phyloP scores from a whole-genome alignment of 1,140 invertebrate species.

The Diplogasteroides magnus region DNA sequence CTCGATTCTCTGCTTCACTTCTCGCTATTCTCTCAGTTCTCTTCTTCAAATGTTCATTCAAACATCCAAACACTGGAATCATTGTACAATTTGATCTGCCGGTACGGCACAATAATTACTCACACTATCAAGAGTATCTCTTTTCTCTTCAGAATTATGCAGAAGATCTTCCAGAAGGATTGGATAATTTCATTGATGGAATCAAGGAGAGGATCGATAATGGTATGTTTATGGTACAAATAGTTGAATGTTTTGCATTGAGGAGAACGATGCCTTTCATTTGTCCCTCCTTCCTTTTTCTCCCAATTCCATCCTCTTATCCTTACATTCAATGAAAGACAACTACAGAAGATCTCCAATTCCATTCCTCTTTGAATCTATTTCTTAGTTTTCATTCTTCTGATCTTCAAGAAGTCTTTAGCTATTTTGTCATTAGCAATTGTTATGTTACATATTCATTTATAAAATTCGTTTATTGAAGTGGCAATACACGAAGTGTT shows the following conservation, averaged over 20 bases:
- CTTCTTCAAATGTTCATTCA: conserved; percentile 10
- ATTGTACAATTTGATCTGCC: neutral
- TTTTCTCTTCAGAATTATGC: neutral
- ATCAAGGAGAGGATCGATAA: neutral
- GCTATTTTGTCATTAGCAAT: too few species aligned
- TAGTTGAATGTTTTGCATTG: neutral
- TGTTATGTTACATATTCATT: too few species aligned
- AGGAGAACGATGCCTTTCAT: neutral
- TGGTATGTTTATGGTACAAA: neutral
- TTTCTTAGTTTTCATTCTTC: too few species aligned
- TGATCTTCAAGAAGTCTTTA: too few species aligned
- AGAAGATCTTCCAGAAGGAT: neutral
- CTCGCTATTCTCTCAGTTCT: conserved; percentile 14
- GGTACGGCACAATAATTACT: neutral
- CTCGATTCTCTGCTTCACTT: conserved; percentile 16
- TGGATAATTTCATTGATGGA: neutral
- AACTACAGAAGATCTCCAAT: neutral
- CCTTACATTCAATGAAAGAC: neutral
- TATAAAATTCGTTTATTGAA: too few species aligned
- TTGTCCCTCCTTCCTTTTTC: neutral
- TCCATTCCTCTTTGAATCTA: too few species aligned
- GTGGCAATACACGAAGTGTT: too few species aligned
- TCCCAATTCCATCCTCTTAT: neutral
- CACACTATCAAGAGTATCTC: neutral
- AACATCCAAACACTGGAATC: neutral